These are phyloP conservation scores for Siniperca scherzeri DNA, from an alignment of 2,797 vertebrate species.

Conservation along the genomic window DNA sequence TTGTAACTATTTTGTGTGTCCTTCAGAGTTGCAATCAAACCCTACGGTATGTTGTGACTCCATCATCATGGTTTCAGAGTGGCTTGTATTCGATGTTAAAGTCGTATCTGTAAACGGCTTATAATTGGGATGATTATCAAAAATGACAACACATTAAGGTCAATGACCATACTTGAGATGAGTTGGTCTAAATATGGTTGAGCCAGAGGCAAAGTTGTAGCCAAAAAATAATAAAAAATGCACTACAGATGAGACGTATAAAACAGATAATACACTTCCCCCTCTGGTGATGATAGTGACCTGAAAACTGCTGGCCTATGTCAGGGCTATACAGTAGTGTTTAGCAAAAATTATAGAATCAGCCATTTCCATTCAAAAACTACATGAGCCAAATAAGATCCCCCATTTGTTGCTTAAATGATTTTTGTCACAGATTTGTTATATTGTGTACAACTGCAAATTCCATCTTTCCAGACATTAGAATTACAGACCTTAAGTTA, in stretches of 20 bases:
- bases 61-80: neutral
- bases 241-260: conserved; percentile 7
- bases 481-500: neutral
- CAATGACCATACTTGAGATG: conserved; percentile 10
- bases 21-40: conserved; percentile 3
- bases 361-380: conserved; percentile 34
- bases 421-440: conserved; percentile 18
- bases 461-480: too few relatives aligned
- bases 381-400: conserved; percentile 15
- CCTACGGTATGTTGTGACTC: neutral
- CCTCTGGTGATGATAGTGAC: neutral
- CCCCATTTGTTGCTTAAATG: conserved; percentile 37
- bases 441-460: neutral
- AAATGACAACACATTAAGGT: conserved; percentile 19
- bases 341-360: conserved; percentile 15
- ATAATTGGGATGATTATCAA: conserved; percentile 21
- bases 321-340: neutral
- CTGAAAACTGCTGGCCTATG: conserved; percentile 18
- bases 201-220: conserved; percentile 13
- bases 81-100: neutral
- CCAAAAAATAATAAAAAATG: neutral
- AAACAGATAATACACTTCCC: conserved; percentile 7
- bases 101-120: conserved; percentile 7
- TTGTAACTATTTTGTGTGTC: conserved; percentile 8
- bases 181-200: conserved; percentile 14